Evolutionary conservation across 92 coral and sea anemone genomes (phyloP).

Genomic region (Isaurus tuberculatus): DNA sequence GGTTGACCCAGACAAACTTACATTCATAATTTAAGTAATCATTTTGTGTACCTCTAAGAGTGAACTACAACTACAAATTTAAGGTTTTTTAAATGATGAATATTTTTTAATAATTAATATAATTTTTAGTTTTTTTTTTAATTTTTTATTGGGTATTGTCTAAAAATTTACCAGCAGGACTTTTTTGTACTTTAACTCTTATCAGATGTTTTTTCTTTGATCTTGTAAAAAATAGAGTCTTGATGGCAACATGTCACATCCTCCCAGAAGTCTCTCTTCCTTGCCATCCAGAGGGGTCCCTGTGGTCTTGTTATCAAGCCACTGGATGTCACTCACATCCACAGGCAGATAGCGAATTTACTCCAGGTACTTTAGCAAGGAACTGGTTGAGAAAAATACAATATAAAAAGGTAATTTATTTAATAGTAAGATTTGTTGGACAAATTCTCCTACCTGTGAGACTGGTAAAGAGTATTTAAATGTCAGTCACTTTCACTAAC

Average conservation of each 20-base stretch:
- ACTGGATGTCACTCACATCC: conserved; percentile 92
- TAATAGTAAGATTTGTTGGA: not conserved
- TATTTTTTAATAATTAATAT: too few relatives aligned
- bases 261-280: conserved; percentile 85
- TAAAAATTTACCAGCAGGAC: too few relatives aligned
- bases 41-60: too few relatives aligned
- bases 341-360: conserved; percentile 16
- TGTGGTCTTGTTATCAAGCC: conserved; percentile 79
- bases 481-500: too few relatives aligned
- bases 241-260: conserved; percentile 81
- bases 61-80: too few relatives aligned
- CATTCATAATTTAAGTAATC: too few relatives aligned
- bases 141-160: too few relatives aligned
- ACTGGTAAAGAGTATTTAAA: too few relatives aligned
- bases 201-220: not conserved
- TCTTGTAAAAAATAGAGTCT: conserved; percentile 50
- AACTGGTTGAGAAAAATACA: conserved; percentile 65
- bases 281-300: conserved; percentile 86
- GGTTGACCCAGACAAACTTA: too few relatives aligned
- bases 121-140: too few relatives aligned
- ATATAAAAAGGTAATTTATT: conserved; percentile 43
- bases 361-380: conserved; percentile 47
- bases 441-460: not conserved
- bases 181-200: too few relatives aligned
- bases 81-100: too few relatives aligned